Evolutionary conservation across 2,888 invertebrate genomes (phyloP).

Genomic region (Andrena camellia): DNA sequence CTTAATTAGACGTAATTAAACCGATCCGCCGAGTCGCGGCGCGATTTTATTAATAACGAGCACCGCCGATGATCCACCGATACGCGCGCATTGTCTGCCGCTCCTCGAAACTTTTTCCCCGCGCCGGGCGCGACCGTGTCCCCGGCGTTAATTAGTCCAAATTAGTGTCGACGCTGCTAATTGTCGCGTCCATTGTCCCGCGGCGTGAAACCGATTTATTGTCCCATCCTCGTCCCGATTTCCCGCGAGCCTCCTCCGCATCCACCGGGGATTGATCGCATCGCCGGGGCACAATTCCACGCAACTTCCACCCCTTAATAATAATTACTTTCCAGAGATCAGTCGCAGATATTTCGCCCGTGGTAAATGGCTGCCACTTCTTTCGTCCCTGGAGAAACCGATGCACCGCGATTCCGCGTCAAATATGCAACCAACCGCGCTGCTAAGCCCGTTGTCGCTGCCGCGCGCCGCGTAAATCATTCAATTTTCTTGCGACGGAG

Average conservation of each 20-base stretch:
- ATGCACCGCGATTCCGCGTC: constrained; percentile 23
- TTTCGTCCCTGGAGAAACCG: constrained; percentile 35
- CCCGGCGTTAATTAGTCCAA: constrained; percentile 70
- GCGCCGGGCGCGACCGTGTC: constrained; percentile 32
- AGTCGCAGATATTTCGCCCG: constrained; percentile 25
- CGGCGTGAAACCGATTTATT: constrained; percentile 75
- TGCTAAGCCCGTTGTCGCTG: neutral
- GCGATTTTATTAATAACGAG: constrained; percentile 70
- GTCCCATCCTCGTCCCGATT: constrained; percentile 54
- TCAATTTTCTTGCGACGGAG: constrained; percentile 31
- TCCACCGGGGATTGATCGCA: constrained; percentile 33
- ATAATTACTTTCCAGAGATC: constrained; percentile 40
- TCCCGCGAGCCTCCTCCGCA: constrained; percentile 21
- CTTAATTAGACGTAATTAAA: constrained; percentile 73
- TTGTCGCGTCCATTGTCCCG: constrained; percentile 71
- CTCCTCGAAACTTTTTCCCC: constrained; percentile 60
- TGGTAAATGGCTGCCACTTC: constrained; percentile 60
- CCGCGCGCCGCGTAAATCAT: constrained; percentile 28
- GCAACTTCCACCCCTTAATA: constrained; percentile 42
- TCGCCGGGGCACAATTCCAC: constrained; percentile 46
- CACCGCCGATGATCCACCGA: constrained; percentile 65
- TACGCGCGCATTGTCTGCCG: constrained; percentile 53
- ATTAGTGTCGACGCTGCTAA: constrained; percentile 71
- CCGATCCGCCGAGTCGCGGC: constrained; percentile 57
- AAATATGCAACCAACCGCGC: neutral